phyloP scores from a whole-genome alignment of 2,888 invertebrate genomes.

The Tuta absoluta region DNA sequence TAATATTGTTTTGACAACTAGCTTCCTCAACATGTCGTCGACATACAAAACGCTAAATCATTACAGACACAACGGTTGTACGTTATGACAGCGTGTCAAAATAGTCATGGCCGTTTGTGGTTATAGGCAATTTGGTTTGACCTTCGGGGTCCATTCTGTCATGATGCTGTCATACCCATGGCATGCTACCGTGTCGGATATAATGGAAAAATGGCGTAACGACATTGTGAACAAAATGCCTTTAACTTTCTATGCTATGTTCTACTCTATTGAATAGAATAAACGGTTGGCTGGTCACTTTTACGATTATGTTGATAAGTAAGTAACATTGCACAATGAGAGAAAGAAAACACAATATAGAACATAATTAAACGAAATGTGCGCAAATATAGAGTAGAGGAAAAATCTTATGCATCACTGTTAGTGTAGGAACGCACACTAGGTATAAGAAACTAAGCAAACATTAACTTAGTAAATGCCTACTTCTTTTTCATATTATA shows the following conservation, averaged over 20 bases:
- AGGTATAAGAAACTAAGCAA: too few species aligned
- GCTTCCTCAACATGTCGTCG: not conserved
- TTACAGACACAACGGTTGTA: not conserved
- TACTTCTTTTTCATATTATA: too few species aligned
- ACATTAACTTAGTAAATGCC: too few species aligned
- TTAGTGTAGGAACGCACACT: too few species aligned
- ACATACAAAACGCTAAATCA: not conserved
- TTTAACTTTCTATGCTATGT: not conserved
- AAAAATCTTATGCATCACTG: too few species aligned
- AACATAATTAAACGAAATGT: too few species aligned
- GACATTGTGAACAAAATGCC: not conserved
- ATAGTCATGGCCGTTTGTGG: not conserved
- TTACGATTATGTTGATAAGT: not conserved
- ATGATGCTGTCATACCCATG: slow-evolving; percentile 7
- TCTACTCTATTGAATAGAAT: not conserved
- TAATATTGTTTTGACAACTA: not conserved
- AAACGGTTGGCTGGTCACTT: not conserved
- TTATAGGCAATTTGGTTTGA: not conserved
- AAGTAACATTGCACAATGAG: not conserved
- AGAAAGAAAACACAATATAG: not conserved
- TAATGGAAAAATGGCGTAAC: slow-evolving; percentile 21
- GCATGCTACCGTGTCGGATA: slow-evolving; percentile 27
- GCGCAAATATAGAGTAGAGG: too few species aligned
- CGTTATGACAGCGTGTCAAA: slow-evolving; percentile 17
- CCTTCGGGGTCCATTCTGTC: slow-evolving; percentile 14